Evolutionary conservation across 2,888 invertebrate species (phyloP), one percentile per base, ranked within the genome.

Genomic region (Polydesmus complanatus): DNA sequence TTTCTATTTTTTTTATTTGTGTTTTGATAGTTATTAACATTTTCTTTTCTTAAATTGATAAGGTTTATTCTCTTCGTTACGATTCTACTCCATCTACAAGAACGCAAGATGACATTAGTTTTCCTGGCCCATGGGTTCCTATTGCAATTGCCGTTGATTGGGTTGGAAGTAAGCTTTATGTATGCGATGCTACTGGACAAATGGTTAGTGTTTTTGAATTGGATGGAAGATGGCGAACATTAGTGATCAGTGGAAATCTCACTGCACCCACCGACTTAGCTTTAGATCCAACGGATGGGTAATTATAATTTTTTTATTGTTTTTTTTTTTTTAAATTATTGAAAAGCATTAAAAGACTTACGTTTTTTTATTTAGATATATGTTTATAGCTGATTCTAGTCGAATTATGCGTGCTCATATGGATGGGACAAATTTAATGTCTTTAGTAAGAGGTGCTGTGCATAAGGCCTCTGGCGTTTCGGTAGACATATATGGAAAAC

Each of bases 131-230:
- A 0, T 92, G 92, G 91, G 81, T 88, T 0, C 93, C 93, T 0
- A 86, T 89, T 0, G 86, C 92, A 0, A 73, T 97, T 56, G 95
- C 97, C 8, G 87, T 96, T 19, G 97, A 97, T 77, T 98, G 96
- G 93, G 84, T 97, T 52, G 93, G 93, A 0, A 88, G 93, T 73
- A 96, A 95, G 73, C 79, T 98, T 8, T 97, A 96, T 75, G 89
- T 95, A 22, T 91, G 91, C 0, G 96, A 97, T 73, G 83, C 87
- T 22, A 80, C 92, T 23, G 93, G 93, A 0, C 90, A 93, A 73
- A 92, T 91, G 77, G 85, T 98, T 61, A 95, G 95, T 72, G 86
- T 97, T 0, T 90, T 94, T 71, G 92, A 93, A 73, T 77, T 94
- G 66, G 85, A 85, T 67, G 90, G 88, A 0, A 80, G 85, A 60